These are phyloP conservation scores for Pogonus chalceus DNA, from an alignment of 1,140 invertebrate genomes.

Conservation along the genomic window DNA sequence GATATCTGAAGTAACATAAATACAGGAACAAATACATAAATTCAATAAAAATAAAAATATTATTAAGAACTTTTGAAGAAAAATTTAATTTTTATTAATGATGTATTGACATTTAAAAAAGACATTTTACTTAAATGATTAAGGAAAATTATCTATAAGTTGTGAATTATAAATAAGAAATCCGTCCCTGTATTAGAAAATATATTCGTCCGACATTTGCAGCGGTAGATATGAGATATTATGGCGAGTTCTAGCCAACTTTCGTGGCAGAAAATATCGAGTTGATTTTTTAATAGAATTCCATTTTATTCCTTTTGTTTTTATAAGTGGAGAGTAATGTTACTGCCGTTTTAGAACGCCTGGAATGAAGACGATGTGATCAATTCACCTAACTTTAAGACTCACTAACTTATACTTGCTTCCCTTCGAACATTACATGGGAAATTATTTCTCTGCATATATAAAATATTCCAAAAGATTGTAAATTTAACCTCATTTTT, in stretches of 20 bases:
- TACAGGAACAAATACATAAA: too few relatives aligned
- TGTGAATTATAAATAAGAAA: too few relatives aligned
- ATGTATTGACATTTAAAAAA: too few relatives aligned
- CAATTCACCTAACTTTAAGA: neutral
- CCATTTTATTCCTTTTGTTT: slow-evolving; percentile 1
- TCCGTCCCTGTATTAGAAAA: too few relatives aligned
- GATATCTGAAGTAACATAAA: too few relatives aligned
- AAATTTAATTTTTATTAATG: too few relatives aligned
- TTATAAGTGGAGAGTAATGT: neutral
- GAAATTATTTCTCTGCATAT: slow-evolving; percentile 3
- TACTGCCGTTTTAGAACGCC: neutral
- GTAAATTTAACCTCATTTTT: too few relatives aligned
- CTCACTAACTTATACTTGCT: neutral
- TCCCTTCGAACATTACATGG: neutral
- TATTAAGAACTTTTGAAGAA: too few relatives aligned
- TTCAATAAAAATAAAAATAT: too few relatives aligned
- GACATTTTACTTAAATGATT: too few relatives aligned
- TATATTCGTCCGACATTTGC: neutral
- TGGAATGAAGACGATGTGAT: neutral
- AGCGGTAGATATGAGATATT: slow-evolving; percentile 6
- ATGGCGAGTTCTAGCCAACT: too few relatives aligned
- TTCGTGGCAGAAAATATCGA: neutral
- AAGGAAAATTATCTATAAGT: too few relatives aligned
- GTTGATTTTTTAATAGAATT: slow-evolving; percentile 3
- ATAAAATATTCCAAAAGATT: neutral